These are phyloP conservation scores for Zapornia atra DNA, from an alignment of 2,113 vertebrate species.

Conservation along the genomic window DNA sequence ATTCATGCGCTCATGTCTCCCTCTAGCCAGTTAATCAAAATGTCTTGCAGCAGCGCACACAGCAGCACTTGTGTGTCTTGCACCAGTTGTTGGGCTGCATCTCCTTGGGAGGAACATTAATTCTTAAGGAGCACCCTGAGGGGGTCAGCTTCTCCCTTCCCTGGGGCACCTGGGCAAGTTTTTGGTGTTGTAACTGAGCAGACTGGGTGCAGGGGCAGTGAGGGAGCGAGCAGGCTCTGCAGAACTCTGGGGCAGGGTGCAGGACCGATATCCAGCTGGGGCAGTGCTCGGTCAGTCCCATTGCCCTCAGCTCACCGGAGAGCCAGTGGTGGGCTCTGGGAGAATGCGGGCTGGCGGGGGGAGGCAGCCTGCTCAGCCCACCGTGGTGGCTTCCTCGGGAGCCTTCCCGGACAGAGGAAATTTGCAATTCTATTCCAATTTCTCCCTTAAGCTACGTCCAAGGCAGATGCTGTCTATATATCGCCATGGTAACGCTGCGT, in stretches of 20 bases:
- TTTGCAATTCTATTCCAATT: slow-evolving; percentile 77
- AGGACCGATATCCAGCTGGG: neutral
- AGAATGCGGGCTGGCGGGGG: neutral
- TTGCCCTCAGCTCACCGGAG: neutral
- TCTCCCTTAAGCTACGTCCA: slow-evolving; percentile 73
- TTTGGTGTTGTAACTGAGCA: neutral
- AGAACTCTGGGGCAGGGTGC: neutral
- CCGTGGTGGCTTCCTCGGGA: slow-evolving; percentile 33
- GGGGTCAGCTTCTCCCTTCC: neutral
- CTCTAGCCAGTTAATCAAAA: neutral
- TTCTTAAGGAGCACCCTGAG: neutral
- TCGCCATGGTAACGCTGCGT: slow-evolving; percentile 74
- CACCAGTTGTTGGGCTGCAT: neutral
- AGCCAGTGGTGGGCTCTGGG: neutral
- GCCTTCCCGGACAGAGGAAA: slow-evolving; percentile 64
- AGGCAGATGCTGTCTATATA: slow-evolving; percentile 75
- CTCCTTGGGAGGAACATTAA: neutral
- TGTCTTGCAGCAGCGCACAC: neutral
- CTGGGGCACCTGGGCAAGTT: neutral
- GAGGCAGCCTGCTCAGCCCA: neutral
- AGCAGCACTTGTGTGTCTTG: neutral
- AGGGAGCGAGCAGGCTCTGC: rapidly evolving
- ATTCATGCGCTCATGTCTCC: neutral
- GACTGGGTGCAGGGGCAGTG: neutral
- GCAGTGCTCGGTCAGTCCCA: neutral